Evolutionary conservation across 2,113 vertebrate genomes (phyloP).

Genomic region (Petaurus breviceps): DNA sequence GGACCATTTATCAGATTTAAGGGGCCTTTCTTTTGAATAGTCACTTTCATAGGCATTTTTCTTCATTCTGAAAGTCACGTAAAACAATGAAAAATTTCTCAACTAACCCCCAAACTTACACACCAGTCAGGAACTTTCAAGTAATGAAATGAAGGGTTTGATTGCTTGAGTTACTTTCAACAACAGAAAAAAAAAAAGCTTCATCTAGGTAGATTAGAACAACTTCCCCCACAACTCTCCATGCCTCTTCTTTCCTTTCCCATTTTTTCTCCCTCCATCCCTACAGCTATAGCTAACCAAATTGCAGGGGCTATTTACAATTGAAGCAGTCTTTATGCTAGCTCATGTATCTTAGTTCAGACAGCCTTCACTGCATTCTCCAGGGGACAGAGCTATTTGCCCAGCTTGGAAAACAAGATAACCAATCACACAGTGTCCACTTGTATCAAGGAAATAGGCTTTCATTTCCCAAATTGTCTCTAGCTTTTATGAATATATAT

Average conservation of each 20-base stretch:
- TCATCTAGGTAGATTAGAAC: not conserved
- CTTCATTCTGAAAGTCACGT: slow-evolving; percentile 35
- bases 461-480: slow-evolving; percentile 40
- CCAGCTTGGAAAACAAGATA: slow-evolving; percentile 13
- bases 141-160: not conserved
- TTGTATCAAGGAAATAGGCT: slow-evolving; percentile 12
- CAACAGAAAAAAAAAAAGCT: not conserved
- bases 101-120: not conserved
- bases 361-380: not conserved
- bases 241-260: not conserved
- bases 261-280: not conserved
- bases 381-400: not conserved
- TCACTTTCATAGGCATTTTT: slow-evolving; percentile 60
- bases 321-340: not conserved
- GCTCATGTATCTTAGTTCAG: not conserved
- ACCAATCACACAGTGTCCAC: slow-evolving; percentile 16
- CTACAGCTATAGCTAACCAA: not conserved
- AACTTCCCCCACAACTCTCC: not conserved
- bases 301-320: not conserved
- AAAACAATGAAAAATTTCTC: slow-evolving; percentile 20
- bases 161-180: not conserved
- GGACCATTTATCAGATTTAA: slow-evolving; percentile 74
- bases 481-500: not conserved
- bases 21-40: slow-evolving; percentile 71
- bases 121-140: not conserved